Conservation (phyloP, 2,113 vertebrate genomes). For the Arenaria interpres region DNA sequence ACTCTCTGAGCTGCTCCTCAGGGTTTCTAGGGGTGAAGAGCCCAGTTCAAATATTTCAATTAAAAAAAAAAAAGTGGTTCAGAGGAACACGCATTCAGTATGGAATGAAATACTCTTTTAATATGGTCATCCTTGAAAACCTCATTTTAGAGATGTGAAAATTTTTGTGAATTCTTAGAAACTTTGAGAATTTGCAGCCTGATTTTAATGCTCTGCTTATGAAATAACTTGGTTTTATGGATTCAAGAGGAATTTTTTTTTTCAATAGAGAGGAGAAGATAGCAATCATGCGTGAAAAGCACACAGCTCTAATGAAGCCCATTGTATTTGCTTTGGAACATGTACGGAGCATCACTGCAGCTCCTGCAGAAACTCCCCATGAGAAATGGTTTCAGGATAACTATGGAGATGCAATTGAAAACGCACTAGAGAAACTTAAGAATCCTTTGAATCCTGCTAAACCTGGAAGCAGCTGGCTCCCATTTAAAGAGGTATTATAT, state of each 20-base stretch:
- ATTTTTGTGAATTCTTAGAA: neutral
- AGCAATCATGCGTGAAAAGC: slow-evolving; percentile 98
- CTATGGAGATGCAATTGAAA: slow-evolving; percentile 89
- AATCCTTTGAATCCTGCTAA: slow-evolving; percentile 93
- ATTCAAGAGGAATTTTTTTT: neutral
- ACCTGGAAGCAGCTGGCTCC: slow-evolving; percentile 95
- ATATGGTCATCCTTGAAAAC: neutral
- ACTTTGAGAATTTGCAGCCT: neutral
- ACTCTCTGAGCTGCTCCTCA: neutral
- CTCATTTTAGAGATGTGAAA: neutral
- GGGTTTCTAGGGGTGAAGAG: neutral
- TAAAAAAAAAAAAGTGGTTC: neutral
- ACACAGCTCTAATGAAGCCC: slow-evolving; percentile 96
- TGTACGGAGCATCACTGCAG: slow-evolving; percentile 91
- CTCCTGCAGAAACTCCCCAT: slow-evolving; percentile 92
- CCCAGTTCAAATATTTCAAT: neutral
- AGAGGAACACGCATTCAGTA: neutral
- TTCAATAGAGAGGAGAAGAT: slow-evolving; percentile 91
- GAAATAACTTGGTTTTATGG: neutral
- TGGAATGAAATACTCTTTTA: neutral
- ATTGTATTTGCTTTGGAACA: slow-evolving; percentile 97
- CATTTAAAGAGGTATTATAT: slow-evolving; percentile 91
- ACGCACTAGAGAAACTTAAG: slow-evolving; percentile 89
- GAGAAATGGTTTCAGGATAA: slow-evolving; percentile 98
- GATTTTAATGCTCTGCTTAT: neutral